phyloP scores from a whole-genome alignment of 2,888 invertebrate species.

The Lutraria lutraria region DNA sequence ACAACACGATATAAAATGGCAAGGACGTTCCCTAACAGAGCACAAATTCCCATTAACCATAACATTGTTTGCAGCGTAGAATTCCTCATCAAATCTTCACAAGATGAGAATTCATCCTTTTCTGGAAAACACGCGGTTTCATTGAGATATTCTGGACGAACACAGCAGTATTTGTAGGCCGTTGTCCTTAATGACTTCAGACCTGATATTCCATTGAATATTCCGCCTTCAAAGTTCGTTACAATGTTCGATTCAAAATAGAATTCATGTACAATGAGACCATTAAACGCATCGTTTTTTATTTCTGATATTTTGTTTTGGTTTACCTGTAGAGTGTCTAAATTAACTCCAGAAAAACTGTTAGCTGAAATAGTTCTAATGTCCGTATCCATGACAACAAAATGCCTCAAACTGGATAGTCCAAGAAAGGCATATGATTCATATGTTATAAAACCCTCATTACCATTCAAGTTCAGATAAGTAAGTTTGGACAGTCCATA shows the following conservation, averaged over 20 bases:
- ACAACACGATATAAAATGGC: constrained; percentile 61
- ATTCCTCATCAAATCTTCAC: constrained; percentile 71
- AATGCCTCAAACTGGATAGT: constrained; percentile 15
- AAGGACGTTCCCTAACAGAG: constrained; percentile 66
- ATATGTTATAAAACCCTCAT: constrained; percentile 10
- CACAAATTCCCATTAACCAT: constrained; percentile 70
- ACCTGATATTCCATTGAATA: constrained; percentile 49
- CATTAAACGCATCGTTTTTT: neutral
- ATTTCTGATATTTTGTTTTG: constrained; percentile 14
- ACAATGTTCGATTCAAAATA: constrained; percentile 62
- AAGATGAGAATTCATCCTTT: constrained; percentile 74
- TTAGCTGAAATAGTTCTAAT: neutral
- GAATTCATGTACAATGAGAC: constrained; percentile 21
- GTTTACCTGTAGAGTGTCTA: constrained; percentile 27
- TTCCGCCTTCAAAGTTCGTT: constrained; percentile 48
- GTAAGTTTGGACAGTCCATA: constrained; percentile 21
- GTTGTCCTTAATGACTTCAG: constrained; percentile 47
- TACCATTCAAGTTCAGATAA: constrained; percentile 36
- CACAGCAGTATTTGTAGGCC: constrained; percentile 60
- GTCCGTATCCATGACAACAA: neutral
- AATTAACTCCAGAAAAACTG: constrained; percentile 26
- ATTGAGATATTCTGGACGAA: constrained; percentile 49
- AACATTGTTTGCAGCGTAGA: constrained; percentile 60
- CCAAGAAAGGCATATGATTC: constrained; percentile 51
- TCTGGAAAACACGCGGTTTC: constrained; percentile 62